Evolutionary conservation across 92 coral and sea anemone species (phyloP).

Genomic region (Paramuricea clavata): DNA sequence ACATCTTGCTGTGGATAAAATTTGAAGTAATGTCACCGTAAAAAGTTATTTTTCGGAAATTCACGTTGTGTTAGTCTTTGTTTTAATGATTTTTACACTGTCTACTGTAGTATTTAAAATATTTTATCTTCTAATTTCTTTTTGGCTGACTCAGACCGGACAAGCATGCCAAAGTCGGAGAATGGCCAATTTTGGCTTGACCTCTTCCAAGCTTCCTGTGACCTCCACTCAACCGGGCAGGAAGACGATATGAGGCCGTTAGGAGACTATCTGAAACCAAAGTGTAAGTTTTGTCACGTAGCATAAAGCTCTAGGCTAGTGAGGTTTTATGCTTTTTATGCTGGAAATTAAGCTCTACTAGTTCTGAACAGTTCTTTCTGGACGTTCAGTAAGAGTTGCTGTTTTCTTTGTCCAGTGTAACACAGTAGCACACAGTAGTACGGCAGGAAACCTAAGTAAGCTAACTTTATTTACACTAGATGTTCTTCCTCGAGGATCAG

Average conservation of each 20-base stretch:
- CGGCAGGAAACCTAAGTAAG: neutral
- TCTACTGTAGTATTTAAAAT: no score
- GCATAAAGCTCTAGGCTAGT: neutral
- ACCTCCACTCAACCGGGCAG: neutral
- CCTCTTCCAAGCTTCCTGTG: slow-evolving; percentile 30
- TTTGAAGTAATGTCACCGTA: no score
- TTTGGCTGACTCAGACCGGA: neutral
- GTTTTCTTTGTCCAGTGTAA: neutral
- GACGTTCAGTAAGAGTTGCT: neutral
- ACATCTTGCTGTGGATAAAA: no score
- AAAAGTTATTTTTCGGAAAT: no score
- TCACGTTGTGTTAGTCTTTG: neutral
- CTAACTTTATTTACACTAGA: neutral
- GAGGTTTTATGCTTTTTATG: neutral
- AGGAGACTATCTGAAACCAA: slow-evolving; percentile 1
- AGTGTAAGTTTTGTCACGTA: neutral
- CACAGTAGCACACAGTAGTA: no score
- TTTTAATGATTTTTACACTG: no score
- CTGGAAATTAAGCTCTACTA: neutral
- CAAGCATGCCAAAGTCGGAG: slow-evolving; percentile 26
- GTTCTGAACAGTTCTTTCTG: neutral
- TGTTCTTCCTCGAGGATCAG: no score
- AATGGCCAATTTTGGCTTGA: slow-evolving; percentile 30
- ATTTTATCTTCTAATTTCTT: no score
- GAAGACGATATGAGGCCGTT: slow-evolving; percentile 33